Percentiles rank a stretch among this genome's conserved stretches.
These are phyloP conservation scores for Cheilosia impressa DNA, from an alignment of 2,888 invertebrate species.

Conservation along the genomic window DNA sequence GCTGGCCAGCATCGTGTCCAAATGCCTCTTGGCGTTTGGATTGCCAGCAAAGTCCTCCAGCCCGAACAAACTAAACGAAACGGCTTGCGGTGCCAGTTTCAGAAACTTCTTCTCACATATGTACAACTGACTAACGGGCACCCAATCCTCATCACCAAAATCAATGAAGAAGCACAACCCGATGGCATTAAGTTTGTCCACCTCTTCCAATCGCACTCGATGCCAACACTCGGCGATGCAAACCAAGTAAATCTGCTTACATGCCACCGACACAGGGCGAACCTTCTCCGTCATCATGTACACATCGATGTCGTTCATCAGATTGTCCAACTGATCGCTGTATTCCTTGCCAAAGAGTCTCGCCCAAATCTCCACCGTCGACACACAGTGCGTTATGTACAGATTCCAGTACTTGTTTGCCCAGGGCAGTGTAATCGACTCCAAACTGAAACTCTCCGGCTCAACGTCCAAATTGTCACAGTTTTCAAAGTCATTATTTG, in stretches of 20 bases:
- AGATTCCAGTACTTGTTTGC: constrained; percentile 84
- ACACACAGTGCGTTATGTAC: constrained; percentile 86
- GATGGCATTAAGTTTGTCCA: constrained; percentile 84
- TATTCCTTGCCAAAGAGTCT: constrained; percentile 87
- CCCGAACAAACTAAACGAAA: constrained; percentile 88
- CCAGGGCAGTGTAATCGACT: constrained; percentile 79
- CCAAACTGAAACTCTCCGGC: constrained; percentile 59
- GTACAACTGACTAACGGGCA: constrained; percentile 85
- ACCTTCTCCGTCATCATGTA: constrained; percentile 80
- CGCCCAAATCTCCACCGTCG: constrained; percentile 88
- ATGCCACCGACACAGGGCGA: constrained; percentile 77
- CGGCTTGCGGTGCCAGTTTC: constrained; percentile 88
- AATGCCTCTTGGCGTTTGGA: constrained; percentile 80
- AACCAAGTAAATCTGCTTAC: constrained; percentile 82
- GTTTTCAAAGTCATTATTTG: constrained; percentile 78
- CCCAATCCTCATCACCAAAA: constrained; percentile 88
- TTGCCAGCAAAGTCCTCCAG: constrained; percentile 87
- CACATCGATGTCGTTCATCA: constrained; percentile 85
- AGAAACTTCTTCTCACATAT: constrained; percentile 87
- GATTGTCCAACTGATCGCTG: constrained; percentile 85
- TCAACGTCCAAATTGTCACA: constrained; percentile 46
- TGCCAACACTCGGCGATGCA: constrained; percentile 85
- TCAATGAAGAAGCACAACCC: constrained; percentile 89
- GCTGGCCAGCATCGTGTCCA: constrained; percentile 84
- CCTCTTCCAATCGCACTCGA: constrained; percentile 85